Evolutionary conservation across 2,888 invertebrate genomes (phyloP).

Genomic region (Enchytraeus crypticus): DNA sequence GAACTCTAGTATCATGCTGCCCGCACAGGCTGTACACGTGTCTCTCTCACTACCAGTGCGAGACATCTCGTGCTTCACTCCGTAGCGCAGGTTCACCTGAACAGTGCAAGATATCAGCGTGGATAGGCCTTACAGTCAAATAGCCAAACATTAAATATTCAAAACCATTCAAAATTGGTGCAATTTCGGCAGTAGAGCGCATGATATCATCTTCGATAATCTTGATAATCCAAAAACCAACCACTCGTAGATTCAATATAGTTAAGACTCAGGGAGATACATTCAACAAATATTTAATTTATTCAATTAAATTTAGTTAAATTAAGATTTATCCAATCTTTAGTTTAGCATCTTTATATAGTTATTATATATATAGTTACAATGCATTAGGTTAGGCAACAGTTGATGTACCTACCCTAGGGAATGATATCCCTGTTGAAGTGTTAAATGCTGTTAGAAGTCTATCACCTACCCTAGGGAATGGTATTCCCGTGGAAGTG

Average conservation of each 20-base stretch:
- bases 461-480: neutral
- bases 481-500: too few species aligned
- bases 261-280: too few species aligned
- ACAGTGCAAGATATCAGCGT: neutral
- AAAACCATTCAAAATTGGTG: too few species aligned
- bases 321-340: too few species aligned
- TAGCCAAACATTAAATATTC: neutral
- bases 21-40: constrained; percentile 96
- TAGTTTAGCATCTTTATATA: too few species aligned
- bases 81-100: constrained; percentile 51
- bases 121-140: neutral
- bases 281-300: too few species aligned
- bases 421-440: neutral
- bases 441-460: neutral
- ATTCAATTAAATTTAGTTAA: too few species aligned
- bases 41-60: constrained; percentile 52
- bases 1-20: constrained; percentile 94
- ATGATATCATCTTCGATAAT: too few species aligned
- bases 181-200: too few species aligned
- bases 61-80: constrained; percentile 57
- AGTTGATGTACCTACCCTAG: neutral
- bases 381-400: too few species aligned
- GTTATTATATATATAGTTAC: too few species aligned
- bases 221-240: neutral
- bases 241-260: too few species aligned